Evolutionary conservation across 2,797 vertebrate genomes (phyloP).

Genomic region (Lithobates sylvaticus): DNA sequence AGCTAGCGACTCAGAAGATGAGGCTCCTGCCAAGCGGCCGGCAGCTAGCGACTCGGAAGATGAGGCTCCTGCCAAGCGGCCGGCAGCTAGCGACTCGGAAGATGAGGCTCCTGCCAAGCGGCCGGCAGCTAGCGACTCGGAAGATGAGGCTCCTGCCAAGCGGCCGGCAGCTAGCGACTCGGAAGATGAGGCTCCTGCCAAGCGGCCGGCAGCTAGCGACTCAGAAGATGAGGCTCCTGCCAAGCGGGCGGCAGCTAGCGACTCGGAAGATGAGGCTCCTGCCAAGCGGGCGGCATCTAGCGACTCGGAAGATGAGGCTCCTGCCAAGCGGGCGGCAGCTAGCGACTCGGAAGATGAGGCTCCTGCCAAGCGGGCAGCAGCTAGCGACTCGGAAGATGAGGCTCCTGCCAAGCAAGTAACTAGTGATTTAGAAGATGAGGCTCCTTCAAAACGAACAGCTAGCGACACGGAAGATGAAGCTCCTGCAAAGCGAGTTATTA

Average conservation of each 20-base stretch:
- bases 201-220: slow-evolving; percentile 63
- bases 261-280: slow-evolving; percentile 73
- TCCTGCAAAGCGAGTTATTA: slow-evolving; percentile 70
- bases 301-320: slow-evolving; percentile 69
- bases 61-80: slow-evolving; percentile 73
- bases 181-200: slow-evolving; percentile 66
- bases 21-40: slow-evolving; percentile 71
- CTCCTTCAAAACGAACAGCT: slow-evolving; percentile 62
- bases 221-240: slow-evolving; percentile 75
- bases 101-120: slow-evolving; percentile 68
- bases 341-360: slow-evolving; percentile 62
- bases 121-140: slow-evolving; percentile 76
- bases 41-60: slow-evolving; percentile 79
- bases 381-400: slow-evolving; percentile 76
- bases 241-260: slow-evolving; percentile 67
- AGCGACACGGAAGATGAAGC: slow-evolving; percentile 76
- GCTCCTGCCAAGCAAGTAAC: slow-evolving; percentile 67
- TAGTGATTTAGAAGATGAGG: slow-evolving; percentile 78
- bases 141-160: slow-evolving; percentile 71
- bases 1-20: slow-evolving; percentile 80
- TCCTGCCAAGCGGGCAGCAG: slow-evolving; percentile 52
- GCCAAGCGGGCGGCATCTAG: slow-evolving; percentile 59
- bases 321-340: slow-evolving; percentile 21
- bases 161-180: slow-evolving; percentile 68
- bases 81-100: slow-evolving; percentile 73